phyloP scores from a whole-genome alignment of 2,888 invertebrate species.

The Xestia rhomboidea region DNA sequence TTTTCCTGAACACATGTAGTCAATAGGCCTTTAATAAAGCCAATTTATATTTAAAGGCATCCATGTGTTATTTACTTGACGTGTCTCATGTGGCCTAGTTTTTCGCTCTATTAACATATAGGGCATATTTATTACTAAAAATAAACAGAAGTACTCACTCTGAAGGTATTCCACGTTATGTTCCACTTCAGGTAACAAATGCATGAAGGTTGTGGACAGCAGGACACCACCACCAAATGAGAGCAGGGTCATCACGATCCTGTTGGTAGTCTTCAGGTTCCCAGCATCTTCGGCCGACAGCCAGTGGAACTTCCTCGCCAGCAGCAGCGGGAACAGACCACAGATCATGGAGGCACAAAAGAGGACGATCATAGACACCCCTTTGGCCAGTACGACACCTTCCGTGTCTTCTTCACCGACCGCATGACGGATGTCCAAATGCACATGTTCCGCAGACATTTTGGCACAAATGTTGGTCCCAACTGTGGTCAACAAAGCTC shows the following conservation, averaged over 20 bases:
- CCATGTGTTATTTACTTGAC: slow-evolving; percentile 7
- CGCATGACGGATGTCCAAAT: slow-evolving; percentile 68
- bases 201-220: slow-evolving; percentile 95
- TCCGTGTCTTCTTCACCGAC: slow-evolving; percentile 76
- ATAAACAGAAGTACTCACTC: slow-evolving; percentile 77
- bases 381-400: slow-evolving; percentile 93
- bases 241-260: slow-evolving; percentile 91
- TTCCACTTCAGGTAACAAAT: slow-evolving; percentile 94
- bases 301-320: slow-evolving; percentile 93
- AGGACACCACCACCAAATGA: slow-evolving; percentile 97
- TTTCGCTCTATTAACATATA: background rate
- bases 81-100: slow-evolving; percentile 4
- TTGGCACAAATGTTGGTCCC: slow-evolving; percentile 52
- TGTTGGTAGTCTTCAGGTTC: slow-evolving; percentile 86
- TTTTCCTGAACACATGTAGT: background rate
- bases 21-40: background rate
- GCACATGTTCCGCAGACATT: slow-evolving; percentile 70
- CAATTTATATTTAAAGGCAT: background rate
- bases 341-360: slow-evolving; percentile 94
- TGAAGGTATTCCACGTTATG: slow-evolving; percentile 92
- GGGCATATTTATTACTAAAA: background rate
- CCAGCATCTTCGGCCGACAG: slow-evolving; percentile 86
- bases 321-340: slow-evolving; percentile 93
- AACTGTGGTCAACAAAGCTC: slow-evolving; percentile 39
- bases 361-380: slow-evolving; percentile 94